Conservation (phyloP, 1,140 invertebrate genomes). For the Idris sp. region DNA sequence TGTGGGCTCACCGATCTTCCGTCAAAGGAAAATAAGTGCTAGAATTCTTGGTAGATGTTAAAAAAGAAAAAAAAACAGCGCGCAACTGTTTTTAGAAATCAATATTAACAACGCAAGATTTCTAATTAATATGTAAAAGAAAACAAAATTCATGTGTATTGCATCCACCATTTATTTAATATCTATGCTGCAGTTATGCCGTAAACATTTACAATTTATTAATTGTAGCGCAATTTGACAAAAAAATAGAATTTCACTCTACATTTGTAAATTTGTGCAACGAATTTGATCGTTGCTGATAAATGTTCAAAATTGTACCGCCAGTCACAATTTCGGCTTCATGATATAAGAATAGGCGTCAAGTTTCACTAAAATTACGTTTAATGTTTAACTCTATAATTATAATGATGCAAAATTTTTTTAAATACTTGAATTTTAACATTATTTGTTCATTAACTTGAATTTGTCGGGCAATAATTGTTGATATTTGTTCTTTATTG, state of each 20-base stretch:
- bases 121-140: conserved; percentile 36
- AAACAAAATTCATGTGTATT: conserved; percentile 35
- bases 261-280: conserved; percentile 36
- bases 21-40: conserved; percentile 47
- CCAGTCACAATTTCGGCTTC: conserved; percentile 5
- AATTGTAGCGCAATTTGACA: conserved; percentile 38
- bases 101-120: conserved; percentile 26
- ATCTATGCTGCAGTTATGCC: conserved; percentile 34
- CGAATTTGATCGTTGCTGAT: conserved; percentile 10
- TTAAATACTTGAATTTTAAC: neutral
- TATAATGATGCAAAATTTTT: too few species aligned
- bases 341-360: conserved; percentile 4
- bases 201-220: conserved; percentile 42
- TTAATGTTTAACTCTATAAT: too few species aligned
- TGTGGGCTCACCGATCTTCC: conserved; percentile 44
- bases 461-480: too few species aligned
- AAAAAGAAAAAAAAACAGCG: conserved; percentile 30
- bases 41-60: conserved; percentile 24
- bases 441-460: too few species aligned
- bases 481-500: neutral
- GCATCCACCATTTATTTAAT: conserved; percentile 47
- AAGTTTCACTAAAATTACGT: conserved; percentile 4
- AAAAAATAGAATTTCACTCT: conserved; percentile 26
- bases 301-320: conserved; percentile 10
- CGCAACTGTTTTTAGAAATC: conserved; percentile 36